Evolutionary conservation across 1,140 invertebrate species (phyloP), one percentile per base, ranked within the genome.

Genomic region (Trichogramma pretiosum): DNA sequence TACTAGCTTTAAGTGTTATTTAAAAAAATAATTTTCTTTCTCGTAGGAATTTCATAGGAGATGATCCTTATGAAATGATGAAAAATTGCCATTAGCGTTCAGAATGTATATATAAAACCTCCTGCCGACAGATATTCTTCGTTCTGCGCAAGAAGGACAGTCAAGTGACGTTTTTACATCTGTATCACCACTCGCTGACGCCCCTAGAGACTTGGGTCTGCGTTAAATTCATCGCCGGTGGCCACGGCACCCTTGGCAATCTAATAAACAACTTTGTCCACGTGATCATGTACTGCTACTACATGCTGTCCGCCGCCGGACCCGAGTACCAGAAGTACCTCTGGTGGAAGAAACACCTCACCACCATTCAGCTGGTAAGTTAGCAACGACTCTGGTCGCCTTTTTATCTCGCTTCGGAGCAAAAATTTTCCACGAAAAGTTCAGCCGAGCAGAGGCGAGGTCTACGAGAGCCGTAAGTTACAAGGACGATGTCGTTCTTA

Each of bases 331-430:
- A 90, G 65, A 90, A 90, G 63, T 93, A 88, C 60, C 70, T 95
- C 13, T 94, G 91, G 90, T 96, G 91, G 90, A 95, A 95, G 68
- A 92, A 89, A 64, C 87, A 95, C 63, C 79, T 95, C 43, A 96
- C 92, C 1, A 84, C 82, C 19, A 73, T 93, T 38, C 92, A 95
- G 76, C 73, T 95, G 74, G 88, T 94, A 77, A 83, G 79, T 76
- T 54, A 11, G 24, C 24, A 5, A 5, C 61, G 55, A 46, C 44
- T 38, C 48, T 46, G 33, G 33, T 40, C 43, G 46, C 24, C 11
- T 22, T 24, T 24, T 19, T 33, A 17, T 33, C 39, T 49, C 28
- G n/a, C 24, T 28, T 11, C n/a, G n/a, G 48, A 35, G 55, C 45
- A 52, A 59, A 65, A 64, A 61, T n/a, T 63, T 65, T 38, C 41